phyloP scores from a whole-genome alignment of 2,888 invertebrate genomes.

The Amaurobius ferox region DNA sequence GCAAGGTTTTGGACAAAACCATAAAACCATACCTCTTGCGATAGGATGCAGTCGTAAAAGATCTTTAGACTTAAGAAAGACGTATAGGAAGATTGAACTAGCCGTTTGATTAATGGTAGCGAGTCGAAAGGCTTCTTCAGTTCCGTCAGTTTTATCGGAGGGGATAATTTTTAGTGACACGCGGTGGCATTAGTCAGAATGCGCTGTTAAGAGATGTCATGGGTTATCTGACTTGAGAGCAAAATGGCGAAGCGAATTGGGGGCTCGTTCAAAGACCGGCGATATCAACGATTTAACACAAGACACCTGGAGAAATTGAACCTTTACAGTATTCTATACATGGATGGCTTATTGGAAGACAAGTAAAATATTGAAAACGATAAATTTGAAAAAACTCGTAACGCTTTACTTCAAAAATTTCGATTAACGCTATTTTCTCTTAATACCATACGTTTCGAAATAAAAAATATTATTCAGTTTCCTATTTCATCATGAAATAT shows the following conservation, averaged over 20 bases:
- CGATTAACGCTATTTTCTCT: no score
- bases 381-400: no score
- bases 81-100: constrained; percentile 37
- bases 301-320: constrained; percentile 43
- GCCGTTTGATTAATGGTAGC: constrained; percentile 58
- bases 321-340: background rate
- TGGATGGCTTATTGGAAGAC: background rate
- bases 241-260: constrained; percentile 46
- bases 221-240: constrained; percentile 55
- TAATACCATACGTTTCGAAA: no score
- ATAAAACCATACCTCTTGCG: constrained; percentile 46
- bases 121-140: constrained; percentile 32
- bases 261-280: constrained; percentile 23
- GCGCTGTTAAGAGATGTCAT: constrained; percentile 39
- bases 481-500: no score
- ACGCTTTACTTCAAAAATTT: no score
- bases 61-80: constrained; percentile 41
- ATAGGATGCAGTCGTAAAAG: constrained; percentile 52
- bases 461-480: no score
- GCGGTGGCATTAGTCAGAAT: constrained; percentile 32
- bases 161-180: constrained; percentile 48
- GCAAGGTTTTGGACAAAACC: constrained; percentile 49
- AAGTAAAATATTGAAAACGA: no score
- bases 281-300: constrained; percentile 31
- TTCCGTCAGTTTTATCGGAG: constrained; percentile 60